Evolutionary conservation across 2,888 invertebrate species (phyloP).

Genomic region (Notodromas monacha): DNA sequence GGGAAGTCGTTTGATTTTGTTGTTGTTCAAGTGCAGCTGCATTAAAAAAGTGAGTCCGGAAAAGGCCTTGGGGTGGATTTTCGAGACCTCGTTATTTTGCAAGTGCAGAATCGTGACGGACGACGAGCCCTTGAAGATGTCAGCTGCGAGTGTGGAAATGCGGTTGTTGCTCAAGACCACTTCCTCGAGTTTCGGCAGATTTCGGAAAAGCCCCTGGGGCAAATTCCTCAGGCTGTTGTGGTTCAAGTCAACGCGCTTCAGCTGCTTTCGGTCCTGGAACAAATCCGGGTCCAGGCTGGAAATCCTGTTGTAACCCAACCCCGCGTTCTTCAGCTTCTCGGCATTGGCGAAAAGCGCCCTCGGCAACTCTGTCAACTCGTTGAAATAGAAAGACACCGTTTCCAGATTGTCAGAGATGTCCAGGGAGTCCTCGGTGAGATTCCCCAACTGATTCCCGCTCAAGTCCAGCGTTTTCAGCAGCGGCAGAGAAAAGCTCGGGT

Average conservation of each 20-base stretch:
- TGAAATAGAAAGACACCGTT: conserved; percentile 40
- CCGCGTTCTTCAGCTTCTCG: conserved; percentile 36
- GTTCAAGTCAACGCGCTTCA: conserved; percentile 14
- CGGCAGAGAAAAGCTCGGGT: conserved; percentile 32
- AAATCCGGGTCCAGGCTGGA: conserved; percentile 30
- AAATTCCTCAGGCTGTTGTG: conserved; percentile 8
- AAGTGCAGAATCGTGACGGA: conserved; percentile 46
- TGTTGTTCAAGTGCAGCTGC: conserved; percentile 51
- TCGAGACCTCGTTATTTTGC: conserved; percentile 48
- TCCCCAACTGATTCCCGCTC: conserved; percentile 48
- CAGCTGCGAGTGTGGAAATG: conserved; percentile 42
- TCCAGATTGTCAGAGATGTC: conserved; percentile 40
- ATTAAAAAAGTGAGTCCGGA: conserved; percentile 37
- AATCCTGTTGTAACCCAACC: conserved; percentile 38
- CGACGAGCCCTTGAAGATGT: conserved; percentile 41
- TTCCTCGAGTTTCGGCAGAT: conserved; percentile 41
- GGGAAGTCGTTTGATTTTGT: conserved; percentile 46
- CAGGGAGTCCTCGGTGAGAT: conserved; percentile 40
- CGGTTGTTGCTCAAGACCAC: conserved; percentile 61
- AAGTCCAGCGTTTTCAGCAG: conserved; percentile 43
- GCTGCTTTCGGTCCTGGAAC: conserved; percentile 36
- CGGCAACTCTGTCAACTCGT: conserved; percentile 39
- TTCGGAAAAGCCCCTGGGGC: conserved; percentile 37
- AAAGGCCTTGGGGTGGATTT: conserved; percentile 40
- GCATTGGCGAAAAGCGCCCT: conserved; percentile 38